Evolutionary conservation across 2,113 vertebrate species (phyloP), one percentile per base, ranked within the genome.

Genomic region (Neogobius melanostomus): DNA sequence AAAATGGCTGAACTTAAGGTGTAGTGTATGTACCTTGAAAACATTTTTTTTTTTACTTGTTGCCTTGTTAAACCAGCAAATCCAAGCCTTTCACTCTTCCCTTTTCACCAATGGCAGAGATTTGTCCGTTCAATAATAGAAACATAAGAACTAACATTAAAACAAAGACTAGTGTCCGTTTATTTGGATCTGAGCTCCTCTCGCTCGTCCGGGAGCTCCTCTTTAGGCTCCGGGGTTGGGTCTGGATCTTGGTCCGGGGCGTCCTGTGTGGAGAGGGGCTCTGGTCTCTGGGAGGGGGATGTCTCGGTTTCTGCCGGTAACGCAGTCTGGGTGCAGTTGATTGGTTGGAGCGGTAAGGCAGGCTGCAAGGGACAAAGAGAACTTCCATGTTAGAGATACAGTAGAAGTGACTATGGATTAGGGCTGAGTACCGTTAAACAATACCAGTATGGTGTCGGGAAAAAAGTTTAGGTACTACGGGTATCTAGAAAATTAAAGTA

Each of bases 271-370:
- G 28, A 11, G 8, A 11, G 56, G 11, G 75, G 76, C 36, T 45
- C 36, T 49, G 63, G 76, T 5, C 64, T 68, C 6, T 72, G 46
- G 59, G 89, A 7, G 6, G 28, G 28, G 5, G 56, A 11, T 9
- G 17, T 11, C 15, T 76, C 86, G 2, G 52, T 8, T 8, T 89
- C 81, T 15, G 63, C 57, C 62, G 76, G 82, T 8, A 52, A 85
- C 11, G 88, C 71, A 0, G 86, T 88, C 79, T 91, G 90, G 63
- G 91, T 91, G 68, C 91, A 92, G 85, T 87, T 91, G 81, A 93
- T 88, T 0, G 95, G 90, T 43, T 92, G 79, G n/a, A 95, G 89
- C n/a, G 88, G 91, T 89, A 96, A 85, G 0, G 95, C 87, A 86
- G 95, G 89, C 84, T 94, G 94, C 48, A 87, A 84, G 78, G 73